phyloP scores from a whole-genome alignment of 2,888 invertebrate species.

The Plagodis pulveraria region DNA sequence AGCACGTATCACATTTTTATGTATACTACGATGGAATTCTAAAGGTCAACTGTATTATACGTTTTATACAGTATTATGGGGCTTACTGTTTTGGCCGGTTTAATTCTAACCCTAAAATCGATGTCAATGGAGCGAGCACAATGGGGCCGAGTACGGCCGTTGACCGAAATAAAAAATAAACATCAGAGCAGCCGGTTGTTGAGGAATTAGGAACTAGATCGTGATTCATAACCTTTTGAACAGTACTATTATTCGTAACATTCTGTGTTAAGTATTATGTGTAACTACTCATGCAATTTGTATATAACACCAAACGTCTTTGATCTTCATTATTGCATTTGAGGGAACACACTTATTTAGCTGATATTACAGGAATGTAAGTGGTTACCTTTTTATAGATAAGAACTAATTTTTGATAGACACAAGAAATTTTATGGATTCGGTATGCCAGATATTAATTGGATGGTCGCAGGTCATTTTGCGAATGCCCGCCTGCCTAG shows the following conservation, averaged over 20 bases:
- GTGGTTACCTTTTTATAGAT: no score
- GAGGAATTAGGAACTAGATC: conserved; percentile 68
- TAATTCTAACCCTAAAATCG: conserved; percentile 72
- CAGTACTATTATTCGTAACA: conserved; percentile 31
- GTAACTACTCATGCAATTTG: no score
- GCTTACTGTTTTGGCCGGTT: conserved; percentile 45
- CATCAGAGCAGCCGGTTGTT: conserved; percentile 56
- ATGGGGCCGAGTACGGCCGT: conserved; percentile 70
- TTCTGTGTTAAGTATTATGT: neutral
- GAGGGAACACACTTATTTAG: no score
- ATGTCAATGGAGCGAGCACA: conserved; percentile 74
- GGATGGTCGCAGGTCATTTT: no score
- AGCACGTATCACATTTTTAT: conserved; percentile 40
- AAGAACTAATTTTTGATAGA: no score
- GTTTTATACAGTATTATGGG: conserved; percentile 12
- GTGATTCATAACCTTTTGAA: conserved; percentile 56
- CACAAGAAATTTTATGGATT: no score
- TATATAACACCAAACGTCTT: no score
- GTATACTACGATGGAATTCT: conserved; percentile 24
- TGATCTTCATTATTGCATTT: no score
- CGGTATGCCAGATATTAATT: no score
- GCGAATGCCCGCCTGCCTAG: no score
- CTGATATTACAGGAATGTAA: no score
- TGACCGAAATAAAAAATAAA: conserved; percentile 80
- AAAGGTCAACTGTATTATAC: conserved; percentile 25